Base-by-base conservation (phyloP, 2,888 invertebrate genomes). In the Neria commutata region DNA sequence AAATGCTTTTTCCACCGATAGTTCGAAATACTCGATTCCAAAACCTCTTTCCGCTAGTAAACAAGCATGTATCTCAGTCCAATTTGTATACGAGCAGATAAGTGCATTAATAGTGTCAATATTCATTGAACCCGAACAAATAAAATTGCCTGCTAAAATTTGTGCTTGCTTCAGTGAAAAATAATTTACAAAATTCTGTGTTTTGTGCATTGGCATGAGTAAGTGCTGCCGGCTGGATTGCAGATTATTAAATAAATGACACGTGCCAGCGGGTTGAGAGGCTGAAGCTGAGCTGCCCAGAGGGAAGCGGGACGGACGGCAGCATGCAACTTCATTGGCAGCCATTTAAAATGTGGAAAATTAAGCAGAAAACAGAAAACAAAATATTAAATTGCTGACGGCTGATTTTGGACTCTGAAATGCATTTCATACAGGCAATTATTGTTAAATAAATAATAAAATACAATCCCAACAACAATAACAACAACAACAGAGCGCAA, bases 171-270 rank as follows among this genome's bases (percentile, higher is more conserved):
- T 72, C 67, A 71, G 67, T n/a, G n/a, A n/a, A 73, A 73, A 72
- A 71, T 74, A 73, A 75, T 75, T 73, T 74, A 73, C 72, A 73
- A 73, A 75, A 71, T 73, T 72, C 73, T 72, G 68, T 72, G 74
- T 73, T 73, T 73, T 71, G n/a, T n/a, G n/a, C n/a, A 75, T 75
- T 73, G 74, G 75, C 63, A 67, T 70, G 70, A 57, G 67, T 68
- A 62, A 17, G 70, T 67, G 69, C 64, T 62, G 64, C 63, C 54
- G 56, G 56, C 58, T 62, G 51, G 46, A 16, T 25, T 59, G 70
- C 62, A 19, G 48, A 50, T 54, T 45, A 37, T 42, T 2, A 14
- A n/a, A 26, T 5, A 19, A 8, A 21, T 37, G 37, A 40, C 23
- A 10, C 10, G 24, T 2, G 24, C 16, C 10, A 2, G 49, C 33